phyloP scores from a whole-genome alignment of 2,113 vertebrate genomes.

The Elgaria multicarinata region DNA sequence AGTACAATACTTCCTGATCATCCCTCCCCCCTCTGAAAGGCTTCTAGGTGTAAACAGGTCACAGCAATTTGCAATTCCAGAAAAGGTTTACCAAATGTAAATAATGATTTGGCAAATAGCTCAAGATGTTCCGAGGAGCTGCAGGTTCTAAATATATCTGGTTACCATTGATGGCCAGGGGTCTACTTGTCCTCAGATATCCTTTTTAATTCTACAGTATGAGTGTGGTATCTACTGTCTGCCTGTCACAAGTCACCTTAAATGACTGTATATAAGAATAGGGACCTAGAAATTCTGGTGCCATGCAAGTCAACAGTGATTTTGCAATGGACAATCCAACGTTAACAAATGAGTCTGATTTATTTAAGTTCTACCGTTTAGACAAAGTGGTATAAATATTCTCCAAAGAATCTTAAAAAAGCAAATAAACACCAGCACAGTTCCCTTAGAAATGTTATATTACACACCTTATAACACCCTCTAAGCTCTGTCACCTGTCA shows the following conservation, averaged over 20 bases:
- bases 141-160: not conserved
- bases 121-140: not conserved
- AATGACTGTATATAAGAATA: not conserved
- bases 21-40: no score
- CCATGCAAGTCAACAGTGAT: not conserved
- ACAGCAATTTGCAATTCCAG: not conserved
- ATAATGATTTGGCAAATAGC: not conserved
- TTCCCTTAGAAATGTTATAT: conserved; percentile 26
- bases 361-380: not conserved
- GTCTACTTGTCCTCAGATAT: not conserved
- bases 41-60: no score
- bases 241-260: not conserved
- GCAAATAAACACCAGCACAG: not conserved
- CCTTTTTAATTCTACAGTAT: not conserved
- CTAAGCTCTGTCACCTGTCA: conserved; percentile 19
- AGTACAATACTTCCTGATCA: no score
- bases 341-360: not conserved
- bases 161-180: not conserved
- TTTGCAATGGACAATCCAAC: not conserved
- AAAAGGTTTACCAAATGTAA: not conserved
- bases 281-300: not conserved
- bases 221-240: not conserved
- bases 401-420: not conserved
- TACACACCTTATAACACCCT: conserved; percentile 53
- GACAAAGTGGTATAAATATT: not conserved